These are phyloP conservation scores for Eolophus roseicapilla DNA, from an alignment of 2,113 vertebrate species.

Conservation along the genomic window DNA sequence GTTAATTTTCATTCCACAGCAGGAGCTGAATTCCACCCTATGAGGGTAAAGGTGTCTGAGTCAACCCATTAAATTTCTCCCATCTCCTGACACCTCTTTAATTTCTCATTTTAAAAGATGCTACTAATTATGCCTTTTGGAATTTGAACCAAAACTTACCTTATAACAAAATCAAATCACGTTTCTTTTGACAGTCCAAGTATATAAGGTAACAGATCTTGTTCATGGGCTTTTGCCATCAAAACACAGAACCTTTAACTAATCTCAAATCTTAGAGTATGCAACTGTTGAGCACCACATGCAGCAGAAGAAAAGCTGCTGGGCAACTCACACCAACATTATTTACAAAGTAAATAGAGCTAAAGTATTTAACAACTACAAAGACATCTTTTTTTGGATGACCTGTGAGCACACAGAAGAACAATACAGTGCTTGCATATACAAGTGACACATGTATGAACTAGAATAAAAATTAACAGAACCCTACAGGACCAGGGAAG, in stretches of 20 bases:
- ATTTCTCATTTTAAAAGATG: constrained; percentile 42
- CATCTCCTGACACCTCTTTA: not conserved
- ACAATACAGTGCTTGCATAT: not conserved
- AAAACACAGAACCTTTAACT: not conserved
- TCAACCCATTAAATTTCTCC: not conserved
- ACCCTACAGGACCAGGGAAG: not conserved
- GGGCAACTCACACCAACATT: not conserved
- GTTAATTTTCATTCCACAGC: constrained; percentile 10
- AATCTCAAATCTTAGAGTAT: not conserved
- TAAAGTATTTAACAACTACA: not conserved
- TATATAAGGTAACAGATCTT: not conserved
- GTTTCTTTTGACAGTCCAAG: not conserved
- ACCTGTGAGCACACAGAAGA: not conserved
- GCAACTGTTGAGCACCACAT: not conserved
- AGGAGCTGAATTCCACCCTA: constrained; percentile 23
- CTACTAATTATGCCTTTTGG: constrained; percentile 13
- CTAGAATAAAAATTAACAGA: not conserved
- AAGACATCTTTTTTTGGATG: not conserved
- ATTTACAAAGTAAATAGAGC: not conserved
- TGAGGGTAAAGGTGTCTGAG: constrained; percentile 5
- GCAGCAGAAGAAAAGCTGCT: not conserved
- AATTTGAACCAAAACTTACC: not conserved
- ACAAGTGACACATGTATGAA: not conserved
- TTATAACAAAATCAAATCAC: not conserved
- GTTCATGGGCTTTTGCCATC: not conserved